These are phyloP conservation scores for Lycaena phlaeas DNA, from an alignment of 2,888 invertebrate genomes.

Conservation along the genomic window DNA sequence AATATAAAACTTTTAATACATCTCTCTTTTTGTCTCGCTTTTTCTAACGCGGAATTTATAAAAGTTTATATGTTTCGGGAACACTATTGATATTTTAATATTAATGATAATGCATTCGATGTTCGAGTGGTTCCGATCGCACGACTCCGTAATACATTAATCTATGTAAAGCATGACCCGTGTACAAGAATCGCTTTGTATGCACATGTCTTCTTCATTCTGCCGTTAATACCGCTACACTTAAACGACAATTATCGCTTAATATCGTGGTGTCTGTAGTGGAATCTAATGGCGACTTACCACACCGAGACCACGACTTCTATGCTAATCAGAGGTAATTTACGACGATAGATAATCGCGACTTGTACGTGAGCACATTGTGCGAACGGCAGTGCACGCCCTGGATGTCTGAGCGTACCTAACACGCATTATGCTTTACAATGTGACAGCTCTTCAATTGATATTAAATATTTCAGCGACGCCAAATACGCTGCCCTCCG, in stretches of 20 bases:
- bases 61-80: no score
- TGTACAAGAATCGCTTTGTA: slow-evolving; percentile 31
- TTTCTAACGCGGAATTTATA: no score
- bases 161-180: slow-evolving; percentile 3
- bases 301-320: slow-evolving; percentile 54
- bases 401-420: slow-evolving; percentile 26
- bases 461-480: slow-evolving; percentile 28
- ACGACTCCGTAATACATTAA: slow-evolving; percentile 6
- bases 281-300: slow-evolving; percentile 57
- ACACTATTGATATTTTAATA: no score
- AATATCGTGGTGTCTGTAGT: slow-evolving; percentile 54
- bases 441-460: slow-evolving; percentile 44
- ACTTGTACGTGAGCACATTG: slow-evolving; percentile 65
- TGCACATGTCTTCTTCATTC: slow-evolving; percentile 34
- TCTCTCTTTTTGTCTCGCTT: slow-evolving; percentile 12
- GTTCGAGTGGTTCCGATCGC: neutral
- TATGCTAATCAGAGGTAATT: slow-evolving; percentile 67
- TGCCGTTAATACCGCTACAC: slow-evolving; percentile 66
- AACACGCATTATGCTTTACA: slow-evolving; percentile 29
- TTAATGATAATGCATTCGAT: slow-evolving; percentile 7
- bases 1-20: no score
- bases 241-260: slow-evolving; percentile 62
- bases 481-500: neutral
- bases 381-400: slow-evolving; percentile 34
- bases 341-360: slow-evolving; percentile 67